Evolutionary conservation across 1,140 invertebrate species (phyloP).

Genomic region (Cydia amplana): DNA sequence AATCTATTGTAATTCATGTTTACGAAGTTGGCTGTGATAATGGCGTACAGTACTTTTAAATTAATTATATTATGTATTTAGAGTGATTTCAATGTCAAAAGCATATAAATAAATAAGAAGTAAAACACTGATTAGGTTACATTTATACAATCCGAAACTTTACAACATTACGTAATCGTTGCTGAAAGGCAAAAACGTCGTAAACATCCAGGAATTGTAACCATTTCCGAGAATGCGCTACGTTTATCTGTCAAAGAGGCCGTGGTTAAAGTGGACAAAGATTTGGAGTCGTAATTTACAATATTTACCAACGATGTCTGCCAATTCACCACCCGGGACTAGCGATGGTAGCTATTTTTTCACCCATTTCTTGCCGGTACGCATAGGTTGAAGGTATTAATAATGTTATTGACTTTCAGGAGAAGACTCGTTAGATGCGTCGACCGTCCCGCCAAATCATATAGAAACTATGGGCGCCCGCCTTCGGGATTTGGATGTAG

Average conservation of each 20-base stretch:
- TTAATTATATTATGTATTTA: slow-evolving; percentile 3
- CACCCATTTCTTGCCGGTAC: not conserved
- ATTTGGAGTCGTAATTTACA: slow-evolving; percentile 64
- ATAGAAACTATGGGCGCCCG: slow-evolving; percentile 57
- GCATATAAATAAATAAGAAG: not conserved
- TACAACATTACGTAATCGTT: not conserved
- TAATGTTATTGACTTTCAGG: slow-evolving; percentile 41
- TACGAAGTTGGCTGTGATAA: not conserved
- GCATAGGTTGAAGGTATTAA: not conserved
- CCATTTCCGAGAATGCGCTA: slow-evolving; percentile 62
- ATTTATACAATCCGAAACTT: not conserved
- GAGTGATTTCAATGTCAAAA: not conserved
- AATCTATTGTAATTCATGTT: not conserved
- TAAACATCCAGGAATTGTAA: slow-evolving; percentile 4
- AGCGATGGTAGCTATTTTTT: slow-evolving; percentile 55
- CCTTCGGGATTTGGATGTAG: slow-evolving; percentile 70
- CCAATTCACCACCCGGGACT: slow-evolving; percentile 68
- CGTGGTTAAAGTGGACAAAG: slow-evolving; percentile 65
- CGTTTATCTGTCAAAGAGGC: slow-evolving; percentile 66
- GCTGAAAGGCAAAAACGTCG: not conserved
- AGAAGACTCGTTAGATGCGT: slow-evolving; percentile 47
- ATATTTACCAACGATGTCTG: slow-evolving; percentile 69
- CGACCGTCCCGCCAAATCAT: slow-evolving; percentile 62
- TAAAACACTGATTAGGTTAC: not conserved
- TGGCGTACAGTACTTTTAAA: not conserved